A percentile compares a stretch with the other conserved stretches of the same genome.
These are phyloP conservation scores for Bilobella aurantiaca DNA, from an alignment of 1,140 invertebrate species.

Conservation along the genomic window DNA sequence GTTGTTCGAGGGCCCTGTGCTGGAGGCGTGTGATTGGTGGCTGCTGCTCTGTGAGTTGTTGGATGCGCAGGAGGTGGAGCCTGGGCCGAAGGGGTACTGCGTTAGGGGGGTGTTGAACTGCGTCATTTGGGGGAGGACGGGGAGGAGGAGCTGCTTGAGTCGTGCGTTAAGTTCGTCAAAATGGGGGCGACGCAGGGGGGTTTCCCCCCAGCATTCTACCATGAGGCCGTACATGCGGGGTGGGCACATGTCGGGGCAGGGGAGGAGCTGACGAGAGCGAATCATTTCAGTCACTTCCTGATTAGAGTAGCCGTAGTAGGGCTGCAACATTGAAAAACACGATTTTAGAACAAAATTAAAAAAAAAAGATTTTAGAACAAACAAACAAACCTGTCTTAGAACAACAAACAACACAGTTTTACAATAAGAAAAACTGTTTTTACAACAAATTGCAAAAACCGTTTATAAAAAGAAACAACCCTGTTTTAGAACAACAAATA, in stretches of 20 bases:
- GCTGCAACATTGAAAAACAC: conserved; percentile 48
- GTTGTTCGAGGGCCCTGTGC: conserved; percentile 45
- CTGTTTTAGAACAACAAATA: no score
- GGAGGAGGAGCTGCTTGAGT: conserved; percentile 54
- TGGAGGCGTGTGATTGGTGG: conserved; percentile 42
- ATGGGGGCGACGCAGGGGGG: conserved; percentile 73
- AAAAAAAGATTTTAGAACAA: no score
- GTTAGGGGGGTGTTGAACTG: not conserved
- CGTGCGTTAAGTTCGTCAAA: conserved; percentile 72
- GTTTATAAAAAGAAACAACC: no score
- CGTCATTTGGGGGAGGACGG: conserved; percentile 14
- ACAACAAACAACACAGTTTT: no score
- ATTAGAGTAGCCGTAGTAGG: conserved; percentile 88
- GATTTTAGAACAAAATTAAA: conserved; percentile 15
- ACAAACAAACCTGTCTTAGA: no score
- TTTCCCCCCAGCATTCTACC: conserved; percentile 94
- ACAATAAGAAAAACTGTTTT: no score
- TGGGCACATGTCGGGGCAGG: conserved; percentile 84
- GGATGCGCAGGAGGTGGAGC: conserved; percentile 36
- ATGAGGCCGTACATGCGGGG: conserved; percentile 44
- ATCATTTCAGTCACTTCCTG: conserved; percentile 97
- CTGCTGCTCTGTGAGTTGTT: conserved; percentile 43
- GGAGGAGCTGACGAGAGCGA: conserved; percentile 78
- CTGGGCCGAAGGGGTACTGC: conserved; percentile 27
- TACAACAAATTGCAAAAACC: no score